A percentile compares a stretch with the other conserved stretches of the same genome.
Conservation (phyloP, 2,888 invertebrate genomes). For the Eurytoma californica region DNA sequence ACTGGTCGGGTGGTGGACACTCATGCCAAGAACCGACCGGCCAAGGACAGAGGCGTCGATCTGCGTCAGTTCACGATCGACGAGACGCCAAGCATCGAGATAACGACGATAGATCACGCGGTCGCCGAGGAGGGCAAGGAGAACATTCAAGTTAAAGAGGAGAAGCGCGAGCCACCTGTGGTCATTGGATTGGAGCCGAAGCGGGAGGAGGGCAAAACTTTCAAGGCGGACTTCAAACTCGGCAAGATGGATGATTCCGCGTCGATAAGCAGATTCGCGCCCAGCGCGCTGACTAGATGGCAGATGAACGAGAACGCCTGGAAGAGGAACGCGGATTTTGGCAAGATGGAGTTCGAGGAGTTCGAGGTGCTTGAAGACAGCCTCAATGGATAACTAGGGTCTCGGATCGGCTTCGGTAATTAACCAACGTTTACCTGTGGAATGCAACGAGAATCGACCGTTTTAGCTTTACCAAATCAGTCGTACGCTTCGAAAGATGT, state of each 20-base stretch:
- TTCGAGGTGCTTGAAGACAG: slow-evolving; percentile 84
- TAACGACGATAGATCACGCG: slow-evolving; percentile 74
- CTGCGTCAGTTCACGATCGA: slow-evolving; percentile 67
- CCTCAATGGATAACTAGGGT: slow-evolving; percentile 73
- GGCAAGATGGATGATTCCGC: slow-evolving; percentile 64
- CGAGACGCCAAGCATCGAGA: slow-evolving; percentile 72
- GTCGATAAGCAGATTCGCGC: slow-evolving; percentile 61
- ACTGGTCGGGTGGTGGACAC: slow-evolving; percentile 80
- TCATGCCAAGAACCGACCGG: slow-evolving; percentile 58
- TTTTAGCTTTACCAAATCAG: slow-evolving; percentile 27
- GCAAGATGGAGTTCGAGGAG: slow-evolving; percentile 91
- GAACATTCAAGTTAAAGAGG: slow-evolving; percentile 53
- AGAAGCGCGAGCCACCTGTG: slow-evolving; percentile 73
- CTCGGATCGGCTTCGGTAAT: slow-evolving; percentile 36
- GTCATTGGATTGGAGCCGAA: slow-evolving; percentile 77
- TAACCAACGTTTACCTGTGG: slow-evolving; percentile 25
- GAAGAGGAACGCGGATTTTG: slow-evolving; percentile 81
- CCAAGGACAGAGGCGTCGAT: slow-evolving; percentile 56
- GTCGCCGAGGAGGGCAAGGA: slow-evolving; percentile 66
- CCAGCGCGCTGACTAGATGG: slow-evolving; percentile 69
- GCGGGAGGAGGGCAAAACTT: slow-evolving; percentile 68
- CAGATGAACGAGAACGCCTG: slow-evolving; percentile 77
- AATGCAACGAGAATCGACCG: slow-evolving; percentile 25
- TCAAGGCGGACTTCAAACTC: slow-evolving; percentile 71
- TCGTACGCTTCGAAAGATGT: slow-evolving; percentile 1